Evolutionary conservation across 1,140 invertebrate species (phyloP).

Genomic region (Drosophila kohkoa): DNA sequence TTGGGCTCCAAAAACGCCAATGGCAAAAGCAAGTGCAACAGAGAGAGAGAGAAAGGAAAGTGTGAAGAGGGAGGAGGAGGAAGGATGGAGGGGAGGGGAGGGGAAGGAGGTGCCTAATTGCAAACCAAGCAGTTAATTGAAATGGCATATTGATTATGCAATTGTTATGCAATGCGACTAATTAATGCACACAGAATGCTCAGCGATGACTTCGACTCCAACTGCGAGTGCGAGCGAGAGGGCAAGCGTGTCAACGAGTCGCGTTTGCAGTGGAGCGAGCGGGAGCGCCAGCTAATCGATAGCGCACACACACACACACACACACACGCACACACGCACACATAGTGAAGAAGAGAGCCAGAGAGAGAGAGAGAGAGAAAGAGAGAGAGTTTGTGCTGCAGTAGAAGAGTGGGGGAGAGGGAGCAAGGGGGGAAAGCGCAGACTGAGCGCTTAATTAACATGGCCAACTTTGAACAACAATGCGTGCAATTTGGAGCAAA

Average conservation of each 20-base stretch:
- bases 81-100: not conserved
- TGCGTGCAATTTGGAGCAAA: constrained; percentile 53
- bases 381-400: not conserved
- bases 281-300: constrained; percentile 63
- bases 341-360: no score
- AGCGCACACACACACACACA: constrained; percentile 5
- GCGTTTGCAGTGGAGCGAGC: not conserved
- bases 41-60: not conserved
- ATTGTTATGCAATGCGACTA: constrained; percentile 80
- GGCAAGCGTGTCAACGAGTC: not conserved
- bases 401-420: not conserved
- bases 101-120: constrained; percentile 39
- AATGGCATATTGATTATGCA: constrained; percentile 76
- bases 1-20: constrained; percentile 13
- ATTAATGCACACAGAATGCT: constrained; percentile 58
- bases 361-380: not conserved
- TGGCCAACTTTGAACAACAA: constrained; percentile 66
- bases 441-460: constrained; percentile 62
- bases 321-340: no score
- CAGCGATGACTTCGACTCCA: not conserved
- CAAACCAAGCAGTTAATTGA: constrained; percentile 63
- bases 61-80: no score
- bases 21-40: not conserved
- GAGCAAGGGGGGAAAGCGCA: not conserved
- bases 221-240: not conserved